Conservation (phyloP, 2,888 invertebrate genomes). For the Lepidocyrtoides sp. region DNA sequence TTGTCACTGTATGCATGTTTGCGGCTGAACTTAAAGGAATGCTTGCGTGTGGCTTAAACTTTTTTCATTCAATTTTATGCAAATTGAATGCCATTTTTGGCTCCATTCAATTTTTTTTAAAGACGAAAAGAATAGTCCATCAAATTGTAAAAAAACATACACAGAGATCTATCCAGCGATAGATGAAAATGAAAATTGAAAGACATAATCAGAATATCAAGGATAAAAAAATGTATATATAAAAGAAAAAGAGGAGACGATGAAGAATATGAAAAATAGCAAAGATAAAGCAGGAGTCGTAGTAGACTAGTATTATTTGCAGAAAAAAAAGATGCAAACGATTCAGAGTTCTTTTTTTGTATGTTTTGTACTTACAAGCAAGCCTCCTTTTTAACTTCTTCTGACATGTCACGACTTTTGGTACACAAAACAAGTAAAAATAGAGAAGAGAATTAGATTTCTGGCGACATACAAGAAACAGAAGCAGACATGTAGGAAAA, state of each 20-base stretch:
- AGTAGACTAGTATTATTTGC: slow-evolving; percentile 6
- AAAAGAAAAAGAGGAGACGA: not conserved
- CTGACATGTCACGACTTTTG: slow-evolving; percentile 75
- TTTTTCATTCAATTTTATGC: slow-evolving; percentile 52
- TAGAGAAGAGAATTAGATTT: slow-evolving; percentile 72
- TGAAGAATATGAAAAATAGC: not conserved
- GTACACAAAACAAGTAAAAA: slow-evolving; percentile 58
- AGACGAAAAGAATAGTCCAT: slow-evolving; percentile 38
- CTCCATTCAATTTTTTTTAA: slow-evolving; percentile 46
- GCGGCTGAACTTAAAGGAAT: too few relatives aligned
- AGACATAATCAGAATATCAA: slow-evolving; percentile 33
- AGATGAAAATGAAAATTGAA: slow-evolving; percentile 44
- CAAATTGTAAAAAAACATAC: not conserved
- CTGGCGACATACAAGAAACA: slow-evolving; percentile 71
- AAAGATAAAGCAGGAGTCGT: slow-evolving; percentile 22
- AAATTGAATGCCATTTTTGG: slow-evolving; percentile 56
- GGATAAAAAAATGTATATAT: slow-evolving; percentile 1
- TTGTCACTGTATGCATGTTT: not conserved
- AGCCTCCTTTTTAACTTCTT: slow-evolving; percentile 39
- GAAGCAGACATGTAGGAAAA: slow-evolving; percentile 47
- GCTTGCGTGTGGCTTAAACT: not conserved
- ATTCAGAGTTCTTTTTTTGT: slow-evolving; percentile 42
- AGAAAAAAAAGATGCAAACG: slow-evolving; percentile 40
- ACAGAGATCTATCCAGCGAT: slow-evolving; percentile 10
- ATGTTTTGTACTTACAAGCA: not conserved